Base-by-base conservation (phyloP, 2,797 vertebrate species). In the Rhadinocentrus ornatus region DNA sequence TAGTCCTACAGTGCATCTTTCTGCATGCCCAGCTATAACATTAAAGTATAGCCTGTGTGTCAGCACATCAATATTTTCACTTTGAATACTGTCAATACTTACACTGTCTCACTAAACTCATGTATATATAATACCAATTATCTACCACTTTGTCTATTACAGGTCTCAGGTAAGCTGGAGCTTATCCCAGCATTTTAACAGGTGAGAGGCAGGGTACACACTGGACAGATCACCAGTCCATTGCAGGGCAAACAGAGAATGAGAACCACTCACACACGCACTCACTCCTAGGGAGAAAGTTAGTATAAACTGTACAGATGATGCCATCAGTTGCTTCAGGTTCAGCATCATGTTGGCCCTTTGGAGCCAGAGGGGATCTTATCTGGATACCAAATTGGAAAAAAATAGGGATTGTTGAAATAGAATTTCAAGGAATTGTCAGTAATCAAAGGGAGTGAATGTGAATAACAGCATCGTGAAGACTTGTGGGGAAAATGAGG, bases 1-100 rank as follows among this genome's bases (percentile, higher is more conserved):
- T 56, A n/a, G 8, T 10, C 46, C n/a, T n/a, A 2, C 46, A 22
- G 20, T 48, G 20, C 11, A 22, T 22, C n/a, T 10, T 48, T n/a
- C 44, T 48, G 6, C 44, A 20, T 48, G 44, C 22, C 35, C 34
- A 31, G 63, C 12, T 29, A 37, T 41, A 48, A n/a, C 63, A 41
- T 29, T 65, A 65, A 3, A 55, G 26, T 29, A 18, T 34, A 39
- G 50, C 50, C 54, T 52, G 34, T 16, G 35, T 50, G 37, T 65
- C 27, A 37, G 37, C 50, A 27, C 1, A 50, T 65, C 53, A 65
- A 65, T 31, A 31, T 44, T 44, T 44, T 44, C 35, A 37, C 35
- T 16, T 16, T n/a, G n/a, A n/a, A n/a, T n/a, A 29, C 27, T 29
- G 27, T 20, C 3, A 34, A 34, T 34, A 34, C 32, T 34, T 5